Conservation (phyloP, 2,797 vertebrate genomes). For the Aldrovandia affinis region DNA sequence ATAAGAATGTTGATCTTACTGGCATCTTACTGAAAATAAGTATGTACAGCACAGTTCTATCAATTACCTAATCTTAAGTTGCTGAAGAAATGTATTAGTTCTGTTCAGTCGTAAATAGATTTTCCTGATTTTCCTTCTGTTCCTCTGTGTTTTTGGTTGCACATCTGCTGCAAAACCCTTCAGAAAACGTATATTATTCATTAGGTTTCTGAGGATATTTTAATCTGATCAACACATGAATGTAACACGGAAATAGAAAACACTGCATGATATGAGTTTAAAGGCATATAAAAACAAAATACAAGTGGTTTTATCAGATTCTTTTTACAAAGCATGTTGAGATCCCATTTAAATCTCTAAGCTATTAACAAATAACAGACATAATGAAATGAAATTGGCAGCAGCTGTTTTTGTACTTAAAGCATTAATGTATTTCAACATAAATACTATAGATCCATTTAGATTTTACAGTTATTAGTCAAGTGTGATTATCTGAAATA, state of each 20-base stretch:
- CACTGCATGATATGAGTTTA: neutral
- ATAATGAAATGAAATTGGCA: neutral
- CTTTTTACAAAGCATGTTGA: neutral
- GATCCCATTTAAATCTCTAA: neutral
- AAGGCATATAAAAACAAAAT: neutral
- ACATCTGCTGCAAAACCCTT: neutral
- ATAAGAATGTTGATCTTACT: neutral
- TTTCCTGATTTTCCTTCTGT: neutral
- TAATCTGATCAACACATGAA: neutral
- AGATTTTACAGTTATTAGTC: neutral
- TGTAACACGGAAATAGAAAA: no score
- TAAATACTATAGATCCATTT: constrained; percentile 12
- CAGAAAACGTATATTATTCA: neutral
- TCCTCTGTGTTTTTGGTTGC: neutral
- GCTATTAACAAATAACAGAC: neutral
- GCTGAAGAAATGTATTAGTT: no score
- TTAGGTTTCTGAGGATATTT: neutral
- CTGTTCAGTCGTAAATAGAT: no score
- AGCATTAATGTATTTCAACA: neutral
- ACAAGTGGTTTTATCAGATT: constrained; percentile 1
- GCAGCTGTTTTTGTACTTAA: neutral
- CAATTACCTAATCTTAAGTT: no score
- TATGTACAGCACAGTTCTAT: no score
- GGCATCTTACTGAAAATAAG: no score
- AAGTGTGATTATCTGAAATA: neutral